These are phyloP conservation scores for Eucidaris tribuloides DNA, from an alignment of 35 echinoderm and acorn worm species.

Conservation along the genomic window DNA sequence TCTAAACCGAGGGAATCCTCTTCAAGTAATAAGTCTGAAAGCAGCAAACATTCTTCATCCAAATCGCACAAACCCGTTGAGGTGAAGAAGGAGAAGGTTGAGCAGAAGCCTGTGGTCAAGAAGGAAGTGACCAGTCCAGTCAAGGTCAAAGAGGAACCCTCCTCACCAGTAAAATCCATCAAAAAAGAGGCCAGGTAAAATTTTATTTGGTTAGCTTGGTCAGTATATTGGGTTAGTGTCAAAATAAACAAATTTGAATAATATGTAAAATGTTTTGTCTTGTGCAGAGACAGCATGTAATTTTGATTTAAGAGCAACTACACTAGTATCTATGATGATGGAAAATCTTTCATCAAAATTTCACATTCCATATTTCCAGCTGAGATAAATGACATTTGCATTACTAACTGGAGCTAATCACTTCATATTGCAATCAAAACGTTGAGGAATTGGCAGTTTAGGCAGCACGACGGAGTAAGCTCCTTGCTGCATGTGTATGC, in stretches of 20 bases:
- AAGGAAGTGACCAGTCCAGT: not conserved
- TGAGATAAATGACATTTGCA: not conserved
- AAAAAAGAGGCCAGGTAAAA: slow-evolving; percentile 24
- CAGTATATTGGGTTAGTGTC: slow-evolving; percentile 9
- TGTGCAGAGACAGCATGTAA: not conserved
- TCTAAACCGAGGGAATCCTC: slow-evolving; percentile 34
- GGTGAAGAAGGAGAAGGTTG: slow-evolving; percentile 1
- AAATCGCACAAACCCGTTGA: slow-evolving; percentile 15
- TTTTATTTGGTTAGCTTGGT: too few species aligned
- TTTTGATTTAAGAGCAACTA: not conserved
- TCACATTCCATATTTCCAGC: not conserved
- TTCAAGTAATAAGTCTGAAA: not conserved
- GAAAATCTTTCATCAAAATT: not conserved
- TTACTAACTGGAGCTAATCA: too few species aligned
- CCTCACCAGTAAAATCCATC: not conserved
- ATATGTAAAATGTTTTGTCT: not conserved
- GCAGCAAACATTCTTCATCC: slow-evolving; percentile 17
- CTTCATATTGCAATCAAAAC: too few species aligned
- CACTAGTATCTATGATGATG: not conserved
- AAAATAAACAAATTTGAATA: not conserved
- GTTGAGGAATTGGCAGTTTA: too few species aligned
- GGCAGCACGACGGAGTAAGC: too few species aligned
- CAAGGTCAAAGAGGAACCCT: not conserved
- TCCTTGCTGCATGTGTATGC: too few species aligned
- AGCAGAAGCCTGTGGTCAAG: slow-evolving; percentile 9